phyloP scores from a whole-genome alignment of 2,113 vertebrate species.

The Aix galericulata region DNA sequence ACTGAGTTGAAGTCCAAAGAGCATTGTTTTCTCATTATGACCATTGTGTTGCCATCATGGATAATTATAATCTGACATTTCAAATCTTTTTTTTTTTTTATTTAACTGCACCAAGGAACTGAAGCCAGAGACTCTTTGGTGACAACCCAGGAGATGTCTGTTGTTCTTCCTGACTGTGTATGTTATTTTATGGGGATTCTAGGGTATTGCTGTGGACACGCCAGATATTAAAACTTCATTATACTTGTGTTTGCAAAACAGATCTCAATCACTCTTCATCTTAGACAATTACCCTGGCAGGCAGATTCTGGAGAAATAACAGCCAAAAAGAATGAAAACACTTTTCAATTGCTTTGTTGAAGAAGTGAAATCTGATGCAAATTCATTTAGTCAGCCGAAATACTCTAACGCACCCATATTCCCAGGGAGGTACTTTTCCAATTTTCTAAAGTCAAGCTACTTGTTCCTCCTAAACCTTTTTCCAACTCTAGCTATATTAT shows the following conservation, averaged over 20 bases:
- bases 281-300: constrained; percentile 33
- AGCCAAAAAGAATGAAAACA: constrained; percentile 23
- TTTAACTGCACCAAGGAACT: background rate
- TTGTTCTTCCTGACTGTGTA: constrained; percentile 7
- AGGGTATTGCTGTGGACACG: constrained; percentile 51
- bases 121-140: constrained; percentile 36
- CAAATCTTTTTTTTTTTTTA: background rate
- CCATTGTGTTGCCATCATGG: background rate
- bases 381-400: constrained; percentile 14
- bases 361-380: constrained; percentile 21
- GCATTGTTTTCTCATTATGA: constrained; percentile 37
- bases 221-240: constrained; percentile 54
- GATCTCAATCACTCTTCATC: background rate
- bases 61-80: constrained; percentile 24
- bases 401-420: background rate
- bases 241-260: constrained; percentile 55
- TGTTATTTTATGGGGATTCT: constrained; percentile 36
- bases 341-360: constrained; percentile 25
- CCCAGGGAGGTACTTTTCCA: constrained; percentile 1
- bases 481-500: background rate
- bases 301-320: constrained; percentile 43
- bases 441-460: background rate
- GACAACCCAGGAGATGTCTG: constrained; percentile 34
- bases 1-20: constrained; percentile 12
- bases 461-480: constrained; percentile 5